Evolutionary conservation across 2,888 invertebrate genomes (phyloP), one percentile per base, ranked within the genome.

Genomic region (Caenorhabditis sulstoni): DNA sequence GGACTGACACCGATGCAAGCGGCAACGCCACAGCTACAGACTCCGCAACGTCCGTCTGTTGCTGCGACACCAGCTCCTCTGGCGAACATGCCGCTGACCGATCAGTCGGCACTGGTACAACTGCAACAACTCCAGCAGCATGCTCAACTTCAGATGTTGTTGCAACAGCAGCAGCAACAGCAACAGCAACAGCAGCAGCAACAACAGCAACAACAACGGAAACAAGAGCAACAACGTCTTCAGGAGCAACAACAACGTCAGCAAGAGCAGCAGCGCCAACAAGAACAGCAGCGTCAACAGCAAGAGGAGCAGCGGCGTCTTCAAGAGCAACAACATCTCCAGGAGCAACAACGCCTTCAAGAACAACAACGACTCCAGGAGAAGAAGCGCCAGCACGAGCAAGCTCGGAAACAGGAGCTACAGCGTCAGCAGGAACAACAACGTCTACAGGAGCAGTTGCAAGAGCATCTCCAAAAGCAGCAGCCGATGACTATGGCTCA

Each of bases 321-420:
- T 14, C 18, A 61, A 35, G 49, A 52, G 41, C 77, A 62, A 9
- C 70, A 76, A 18, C 45, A 29, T 41, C 74, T 52, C 12, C 65
- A 47, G 14, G 44, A 65, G 20, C 55, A 53, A 18, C 64, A 64
- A 47, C 71, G 37, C 18, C 73, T 35, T 16, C 22, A 37, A 35
- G 47, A 71, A 14, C 71, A 58, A 4, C 66, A 66, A 18, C 44
- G 22, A 44, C 12, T 35, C n/a, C 18, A 61, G 12, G 49, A 52
- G 41, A 70, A 62, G 11, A 62, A 76, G 22, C 45, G n/a, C n/a
- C 23, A 59, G n/a, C 49, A 52, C 41, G 71, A 70, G 11, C 62
- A 76, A 29, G 58, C 52, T 23, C 59, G 18, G 4, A 22, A 44
- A 11, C 47, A 35, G 29, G 18, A 50, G n/a, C 52, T 50, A 18